These are phyloP conservation scores for Sialis lutaria DNA, from an alignment of 2,888 invertebrate genomes.

Conservation along the genomic window DNA sequence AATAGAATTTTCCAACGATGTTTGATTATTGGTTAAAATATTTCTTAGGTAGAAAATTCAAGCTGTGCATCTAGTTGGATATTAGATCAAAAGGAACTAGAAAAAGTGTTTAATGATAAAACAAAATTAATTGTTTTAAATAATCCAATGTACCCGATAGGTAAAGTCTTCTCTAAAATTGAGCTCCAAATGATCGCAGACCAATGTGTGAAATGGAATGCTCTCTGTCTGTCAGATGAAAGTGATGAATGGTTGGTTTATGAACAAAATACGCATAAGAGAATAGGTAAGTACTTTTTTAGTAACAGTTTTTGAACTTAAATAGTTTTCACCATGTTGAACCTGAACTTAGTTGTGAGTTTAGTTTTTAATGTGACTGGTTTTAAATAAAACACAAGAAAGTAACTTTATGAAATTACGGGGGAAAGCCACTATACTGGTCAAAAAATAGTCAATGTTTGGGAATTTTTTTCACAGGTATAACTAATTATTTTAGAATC, in stretches of 20 bases:
- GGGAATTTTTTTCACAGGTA: too few relatives aligned
- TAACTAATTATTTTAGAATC: too few relatives aligned
- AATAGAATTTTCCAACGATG: too few relatives aligned
- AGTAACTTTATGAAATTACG: too few relatives aligned
- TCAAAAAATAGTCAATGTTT: too few relatives aligned
- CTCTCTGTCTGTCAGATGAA: constrained; percentile 51
- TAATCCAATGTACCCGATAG: constrained; percentile 59
- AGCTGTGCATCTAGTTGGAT: constrained; percentile 40
- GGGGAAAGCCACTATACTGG: too few relatives aligned
- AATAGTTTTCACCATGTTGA: too few relatives aligned
- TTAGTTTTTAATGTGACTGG: too few relatives aligned
- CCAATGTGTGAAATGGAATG: constrained; percentile 47
- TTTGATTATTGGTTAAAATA: too few relatives aligned
- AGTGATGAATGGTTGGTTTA: constrained; percentile 61
- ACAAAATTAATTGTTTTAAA: constrained; percentile 55
- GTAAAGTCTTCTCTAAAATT: constrained; percentile 40
- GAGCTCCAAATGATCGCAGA: constrained; percentile 38
- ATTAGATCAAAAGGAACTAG: constrained; percentile 41
- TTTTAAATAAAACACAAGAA: too few relatives aligned
- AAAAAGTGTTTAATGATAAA: constrained; percentile 39
- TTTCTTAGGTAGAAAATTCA: constrained; percentile 16
- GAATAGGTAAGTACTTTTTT: constrained; percentile 30
- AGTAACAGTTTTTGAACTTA: too few relatives aligned
- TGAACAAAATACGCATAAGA: constrained; percentile 32
- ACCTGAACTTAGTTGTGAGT: too few relatives aligned